phyloP scores from a whole-genome alignment of 2,888 invertebrate genomes.

The Dicycla oo region DNA sequence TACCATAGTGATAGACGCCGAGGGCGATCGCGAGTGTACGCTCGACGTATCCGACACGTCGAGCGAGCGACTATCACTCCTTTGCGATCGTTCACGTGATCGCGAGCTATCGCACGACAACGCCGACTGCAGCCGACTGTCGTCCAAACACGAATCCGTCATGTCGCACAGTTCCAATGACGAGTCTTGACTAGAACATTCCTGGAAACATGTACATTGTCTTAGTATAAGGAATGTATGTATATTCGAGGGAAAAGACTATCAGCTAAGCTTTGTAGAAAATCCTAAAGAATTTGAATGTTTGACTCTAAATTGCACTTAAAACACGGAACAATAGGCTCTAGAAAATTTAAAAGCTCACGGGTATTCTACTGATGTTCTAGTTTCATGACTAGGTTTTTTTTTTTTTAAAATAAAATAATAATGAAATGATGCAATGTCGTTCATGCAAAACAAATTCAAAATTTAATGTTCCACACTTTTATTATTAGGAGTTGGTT shows the following conservation, averaged over 20 bases:
- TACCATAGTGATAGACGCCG: conserved; percentile 87
- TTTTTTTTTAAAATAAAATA: neutral
- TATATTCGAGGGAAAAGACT: conserved; percentile 8
- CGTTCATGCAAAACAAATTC: conserved; percentile 49
- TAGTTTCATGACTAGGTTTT: neutral
- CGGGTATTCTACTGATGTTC: neutral
- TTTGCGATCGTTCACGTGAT: conserved; percentile 84
- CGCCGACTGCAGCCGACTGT: conserved; percentile 86
- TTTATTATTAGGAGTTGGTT: conserved; percentile 50
- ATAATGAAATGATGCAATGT: conserved; percentile 9
- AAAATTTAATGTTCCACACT: conserved; percentile 59
- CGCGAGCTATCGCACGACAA: conserved; percentile 87
- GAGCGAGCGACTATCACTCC: conserved; percentile 86
- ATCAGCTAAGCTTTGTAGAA: conserved; percentile 29
- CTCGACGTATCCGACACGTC: conserved; percentile 87
- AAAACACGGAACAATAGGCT: neutral
- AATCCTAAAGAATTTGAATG: conserved; percentile 9
- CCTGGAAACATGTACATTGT: conserved; percentile 74
- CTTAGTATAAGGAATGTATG: conserved; percentile 19
- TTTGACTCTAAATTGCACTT: neutral
- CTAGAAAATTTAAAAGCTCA: conserved; percentile 9
- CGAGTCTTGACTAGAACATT: conserved; percentile 90
- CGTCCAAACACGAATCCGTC: conserved; percentile 81
- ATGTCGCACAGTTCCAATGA: conserved; percentile 88
- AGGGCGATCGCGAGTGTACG: conserved; percentile 86